phyloP scores from a whole-genome alignment of 2,888 invertebrate species.

The Stratiomys singularior region DNA sequence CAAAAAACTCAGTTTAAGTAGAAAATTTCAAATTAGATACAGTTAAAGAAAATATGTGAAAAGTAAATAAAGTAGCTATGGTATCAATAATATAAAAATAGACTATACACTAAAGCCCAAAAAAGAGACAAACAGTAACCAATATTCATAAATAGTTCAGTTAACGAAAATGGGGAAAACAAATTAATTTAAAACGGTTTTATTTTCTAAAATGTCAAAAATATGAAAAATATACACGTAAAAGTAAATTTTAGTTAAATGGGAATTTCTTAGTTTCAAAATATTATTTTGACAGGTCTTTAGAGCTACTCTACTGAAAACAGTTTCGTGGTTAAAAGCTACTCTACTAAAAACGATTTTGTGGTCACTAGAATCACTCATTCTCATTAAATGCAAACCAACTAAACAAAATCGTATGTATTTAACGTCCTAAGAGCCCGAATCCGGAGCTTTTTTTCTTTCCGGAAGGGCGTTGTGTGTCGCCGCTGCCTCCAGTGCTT shows the following conservation, averaged over 20 bases:
- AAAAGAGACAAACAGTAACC: background rate
- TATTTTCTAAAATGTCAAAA: constrained; percentile 17
- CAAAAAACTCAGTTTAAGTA: background rate
- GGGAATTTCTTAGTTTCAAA: no score
- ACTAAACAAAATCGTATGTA: no score
- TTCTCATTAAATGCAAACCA: no score
- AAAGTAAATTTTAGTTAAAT: background rate
- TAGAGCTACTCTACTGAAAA: no score
- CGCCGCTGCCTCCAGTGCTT: no score
- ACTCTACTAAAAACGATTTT: no score
- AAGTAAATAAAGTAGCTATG: background rate
- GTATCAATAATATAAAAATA: constrained; percentile 6
- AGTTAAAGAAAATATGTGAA: constrained; percentile 11
- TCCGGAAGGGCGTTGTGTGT: background rate
- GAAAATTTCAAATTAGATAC: background rate
- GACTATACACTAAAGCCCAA: background rate
- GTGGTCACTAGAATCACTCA: no score
- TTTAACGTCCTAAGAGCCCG: background rate
- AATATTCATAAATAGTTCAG: background rate
- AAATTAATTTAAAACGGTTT: background rate
- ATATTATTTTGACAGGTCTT: no score
- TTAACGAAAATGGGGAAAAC: background rate
- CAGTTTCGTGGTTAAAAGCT: no score
- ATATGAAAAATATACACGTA: constrained; percentile 17
- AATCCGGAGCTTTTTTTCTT: background rate